Base-by-base conservation (phyloP, 2,113 vertebrate genomes). In the Suricata suricatta region DNA sequence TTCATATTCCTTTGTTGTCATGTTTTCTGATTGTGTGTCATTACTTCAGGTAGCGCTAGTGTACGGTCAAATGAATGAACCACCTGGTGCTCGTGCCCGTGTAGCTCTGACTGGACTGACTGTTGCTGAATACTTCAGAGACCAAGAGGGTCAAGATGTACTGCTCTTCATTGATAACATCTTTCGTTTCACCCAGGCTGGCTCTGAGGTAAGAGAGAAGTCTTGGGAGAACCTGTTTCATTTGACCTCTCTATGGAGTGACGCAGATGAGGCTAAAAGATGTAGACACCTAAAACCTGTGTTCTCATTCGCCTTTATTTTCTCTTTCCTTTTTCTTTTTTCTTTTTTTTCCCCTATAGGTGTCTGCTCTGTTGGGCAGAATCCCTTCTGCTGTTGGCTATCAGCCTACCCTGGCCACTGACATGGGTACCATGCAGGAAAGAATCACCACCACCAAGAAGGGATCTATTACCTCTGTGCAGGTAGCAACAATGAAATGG, bases 371-470 rank as follows among this genome's bases (percentile, higher is more conserved):
- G 98, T 98, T 99, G 98, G 99, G 99, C 90, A 99, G 99, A 99
- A 99, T 99, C 98, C 99, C 99, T 96, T 99, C 99, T 0, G 99
- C 99, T 13, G 99, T 99, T 98, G 99, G 99, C 93, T 99, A 99
- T 98, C 99, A 99, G 98, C 99, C 99, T 97, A 99, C 99, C 0
- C 98, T 99, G 98, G 99, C 99, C 98, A 99, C 99, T 63, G 99
- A 99, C 98, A 99, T 99, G 99, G 99, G 99, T 94, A 99, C 99
- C 98, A 99, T 99, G 99, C 99, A 99, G 99, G 99, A 99, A 98
- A 98, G 99, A 88, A 99, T 99, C 97, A 99, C 99, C 96, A 99
- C 99, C 98, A 99, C 99, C 0, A 99, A 99, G 98, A 99, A 99
- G 96, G 99, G 99, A 5, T 99, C 99, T 10, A 99, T 99, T 98